Evolutionary conservation across 2,113 vertebrate species (phyloP), one percentile per base, ranked within the genome.

Genomic region (Rattus rattus): DNA sequence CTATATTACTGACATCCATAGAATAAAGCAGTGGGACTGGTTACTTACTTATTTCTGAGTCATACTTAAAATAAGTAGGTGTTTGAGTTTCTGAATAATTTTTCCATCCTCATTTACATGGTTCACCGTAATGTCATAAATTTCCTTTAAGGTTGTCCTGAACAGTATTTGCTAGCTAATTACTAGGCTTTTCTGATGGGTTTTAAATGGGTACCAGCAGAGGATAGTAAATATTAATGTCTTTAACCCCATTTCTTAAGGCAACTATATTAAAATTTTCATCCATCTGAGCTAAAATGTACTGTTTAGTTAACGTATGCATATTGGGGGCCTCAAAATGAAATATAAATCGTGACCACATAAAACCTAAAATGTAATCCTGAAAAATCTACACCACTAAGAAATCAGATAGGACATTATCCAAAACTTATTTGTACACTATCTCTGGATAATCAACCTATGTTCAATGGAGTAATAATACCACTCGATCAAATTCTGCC

Each of bases 31-130:
- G 67, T 30, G 12, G 33, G 7, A 89, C 9, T 0, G 8, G 84
- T 24, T 2, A 10, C 22, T 5, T 59, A 92, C 67, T 72, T 73
- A 73, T n/a, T 59, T 94, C 47, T 49, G 7, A 92, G 36, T 94
- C 77, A 75, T 56, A 89, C 76, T 93, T 86, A 92, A 92, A 94
- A 87, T 67, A 67, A 59, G 26, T 73, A 43, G 26, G 8, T 70
- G 26, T 70, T 91, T 76, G 43, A 47, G 33, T 87, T 52, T 65
- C 93, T 43, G 19, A 72, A 91, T 20, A 54, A 43, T 43, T 22
- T 77, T 76, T 92, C 0, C 12, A 13, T 86, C 2, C 24, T 91
- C 4, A 73, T 76, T 72, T n/a, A 65, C 47, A 81, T 1, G 4
- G 11, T 47, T 26, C 52, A 43, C 0, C 28, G 7, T 30, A 92